Evolutionary conservation across 2,888 invertebrate species (phyloP).

Genomic region (Hylaea fasciaria): DNA sequence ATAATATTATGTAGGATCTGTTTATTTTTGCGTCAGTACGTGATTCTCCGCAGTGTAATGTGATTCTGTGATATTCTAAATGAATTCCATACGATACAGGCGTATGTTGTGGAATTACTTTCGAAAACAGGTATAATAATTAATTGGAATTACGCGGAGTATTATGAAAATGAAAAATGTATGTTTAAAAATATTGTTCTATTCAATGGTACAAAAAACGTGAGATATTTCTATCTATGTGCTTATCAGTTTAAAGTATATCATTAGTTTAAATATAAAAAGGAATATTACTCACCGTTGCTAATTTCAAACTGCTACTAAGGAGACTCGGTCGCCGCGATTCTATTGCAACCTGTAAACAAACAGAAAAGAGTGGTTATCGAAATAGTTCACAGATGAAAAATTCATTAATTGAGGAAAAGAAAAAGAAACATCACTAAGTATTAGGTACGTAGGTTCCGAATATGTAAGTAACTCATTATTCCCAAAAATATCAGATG

Average conservation of each 20-base stretch:
- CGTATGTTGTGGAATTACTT: not conserved
- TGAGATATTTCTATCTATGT: no score
- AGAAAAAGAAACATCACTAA: no score
- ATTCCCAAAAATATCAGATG: no score
- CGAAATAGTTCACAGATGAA: no score
- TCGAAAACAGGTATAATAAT: not conserved
- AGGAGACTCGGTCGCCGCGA: constrained; percentile 38
- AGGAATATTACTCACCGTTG: constrained; percentile 61
- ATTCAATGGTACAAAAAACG: no score
- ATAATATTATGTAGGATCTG: constrained; percentile 36
- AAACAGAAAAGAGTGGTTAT: constrained; percentile 33
- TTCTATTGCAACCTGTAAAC: constrained; percentile 57
- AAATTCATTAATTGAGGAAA: no score
- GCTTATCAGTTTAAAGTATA: no score
- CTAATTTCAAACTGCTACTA: constrained; percentile 50
- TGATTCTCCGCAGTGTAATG: constrained; percentile 35
- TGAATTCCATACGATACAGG: not conserved
- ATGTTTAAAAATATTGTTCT: no score
- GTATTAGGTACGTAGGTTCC: no score
- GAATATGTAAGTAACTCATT: no score
- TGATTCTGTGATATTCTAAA: not conserved
- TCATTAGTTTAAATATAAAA: not conserved
- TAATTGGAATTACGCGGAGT: not conserved
- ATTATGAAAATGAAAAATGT: no score
- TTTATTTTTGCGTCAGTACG: constrained; percentile 38